These are phyloP conservation scores for Opisthocomus hoazin DNA, from an alignment of 2,113 vertebrate genomes.

Conservation along the genomic window DNA sequence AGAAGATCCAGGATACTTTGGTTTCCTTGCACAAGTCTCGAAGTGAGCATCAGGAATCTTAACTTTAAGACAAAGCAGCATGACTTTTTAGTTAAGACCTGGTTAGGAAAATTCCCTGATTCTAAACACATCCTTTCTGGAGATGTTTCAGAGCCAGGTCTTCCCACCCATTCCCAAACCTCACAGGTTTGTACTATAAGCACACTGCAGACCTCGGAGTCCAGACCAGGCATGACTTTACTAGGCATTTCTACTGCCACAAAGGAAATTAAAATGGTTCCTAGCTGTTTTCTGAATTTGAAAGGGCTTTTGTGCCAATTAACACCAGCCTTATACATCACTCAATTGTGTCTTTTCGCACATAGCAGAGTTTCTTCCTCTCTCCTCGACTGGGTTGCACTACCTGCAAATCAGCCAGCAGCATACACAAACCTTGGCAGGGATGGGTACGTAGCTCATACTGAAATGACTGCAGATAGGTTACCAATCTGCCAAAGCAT, in stretches of 20 bases:
- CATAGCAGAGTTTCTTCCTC: background rate
- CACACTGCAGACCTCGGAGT: background rate
- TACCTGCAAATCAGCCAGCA: background rate
- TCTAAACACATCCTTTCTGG: background rate
- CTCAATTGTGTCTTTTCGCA: background rate
- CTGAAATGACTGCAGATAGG: background rate
- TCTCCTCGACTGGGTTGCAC: background rate
- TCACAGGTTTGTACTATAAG: background rate
- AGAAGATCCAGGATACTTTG: background rate
- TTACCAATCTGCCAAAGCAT: background rate
- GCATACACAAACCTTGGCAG: rapidly evolving
- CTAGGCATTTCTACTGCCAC: background rate
- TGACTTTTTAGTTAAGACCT: background rate
- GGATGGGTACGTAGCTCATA: background rate
- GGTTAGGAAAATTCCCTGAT: background rate
- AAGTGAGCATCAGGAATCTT: background rate
- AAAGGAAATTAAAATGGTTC: background rate
- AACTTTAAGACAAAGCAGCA: background rate
- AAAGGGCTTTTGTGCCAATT: background rate
- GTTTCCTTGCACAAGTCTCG: background rate
- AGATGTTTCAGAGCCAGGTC: background rate
- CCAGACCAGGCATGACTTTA: background rate
- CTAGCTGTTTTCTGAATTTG: background rate
- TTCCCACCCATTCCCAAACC: background rate
- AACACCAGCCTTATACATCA: background rate